Base-by-base conservation (phyloP, 1,140 invertebrate genomes). In the Druon quercuslanigerum region DNA sequence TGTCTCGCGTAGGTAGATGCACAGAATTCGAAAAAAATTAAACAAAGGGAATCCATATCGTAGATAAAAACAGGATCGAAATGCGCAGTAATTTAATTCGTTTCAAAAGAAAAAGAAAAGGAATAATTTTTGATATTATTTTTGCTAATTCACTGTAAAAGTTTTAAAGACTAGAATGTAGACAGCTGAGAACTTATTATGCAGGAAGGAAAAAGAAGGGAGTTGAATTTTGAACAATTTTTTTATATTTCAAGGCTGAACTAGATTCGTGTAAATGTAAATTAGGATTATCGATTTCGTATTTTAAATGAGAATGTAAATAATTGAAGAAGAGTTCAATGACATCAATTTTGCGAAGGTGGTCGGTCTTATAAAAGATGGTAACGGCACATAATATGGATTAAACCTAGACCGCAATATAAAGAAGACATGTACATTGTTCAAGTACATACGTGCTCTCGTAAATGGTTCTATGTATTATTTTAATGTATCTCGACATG, bases 341-440 rank as follows among this genome's bases (percentile, higher is more conserved):
- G 60, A 46, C 25, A 40, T 25, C 16, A 46, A n/a, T 40, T 40
- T 66, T 66, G 33, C 20, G 60, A 7, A 33, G 60, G n/a, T 54
- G 25, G 60, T 16, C 14, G 14, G 40, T 46, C 40, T 46, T 46
- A 11, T 46, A 11, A 46, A 16, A 46, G 40, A 66, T 40, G 8
- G 12, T 66, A 66, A 66, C 60, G 60, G 60, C 60, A 66, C 16
- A 40, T n/a, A 33, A 66, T 33, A 66, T 66, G 40, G 60, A 66
- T 66, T 3, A 66, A n/a, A 66, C n/a, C 60, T n/a, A 46, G 25
- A 66, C 60, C 60, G 60, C 60, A 66, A 40, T n/a, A 56, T 17
- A 56, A 56, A 20, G n/a, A 56, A 19, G 54, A 56, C 20, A 17
- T 66, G 11, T 66, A 16, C 12, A 46, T 46, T 46, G 40, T 46